Evolutionary conservation across 2,888 invertebrate species (phyloP), one percentile per base, ranked within the genome.

Genomic region (Herminia tarsipennalis): DNA sequence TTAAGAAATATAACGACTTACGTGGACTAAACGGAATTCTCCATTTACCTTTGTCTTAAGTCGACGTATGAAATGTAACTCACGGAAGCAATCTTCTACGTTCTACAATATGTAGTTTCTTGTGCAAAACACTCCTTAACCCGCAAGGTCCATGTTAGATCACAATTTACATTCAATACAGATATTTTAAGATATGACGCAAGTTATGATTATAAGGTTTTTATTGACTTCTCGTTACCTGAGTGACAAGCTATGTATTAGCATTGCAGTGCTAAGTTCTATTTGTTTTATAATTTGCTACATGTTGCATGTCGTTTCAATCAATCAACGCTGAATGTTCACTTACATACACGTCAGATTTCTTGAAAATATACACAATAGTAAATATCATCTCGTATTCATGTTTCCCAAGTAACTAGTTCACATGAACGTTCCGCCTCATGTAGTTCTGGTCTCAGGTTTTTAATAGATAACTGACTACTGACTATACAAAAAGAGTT

Each of bases 121-220:
- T 33, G 45, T 65, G 35, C 38, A 54, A 39, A n/a, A 54, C 35
- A 46, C 34, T 38, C 41, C 41, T 44, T 53, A 46, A 56, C 41
- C 46, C 27, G 45, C 54, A 52, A 63, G 42, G 56, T 39, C 46
- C 56, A 39, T 36, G 54, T 57, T 47, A 56, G 55, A 66, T 62
- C 63, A 56, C 65, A 63, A 63, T 73, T 75, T 67, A 64, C 67
- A 70, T 68, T 76, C 64, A 73, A 73, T 70, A 70, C 56, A 63
- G 76, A 64, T 78, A 81, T 78, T 78, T 77, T 61, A 53, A 77
- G 75, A 57, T 47, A 73, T 82, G 83, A 83, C 81, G 75, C 62
- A 63, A 56, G 35, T 43, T 59, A 65, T 57, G 59, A 66, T 66
- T 61, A 62, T 65, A 56, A 56, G 44, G 60, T 74, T 76, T 78